These are phyloP conservation scores for Heliconius ethilla DNA, from an alignment of 2,888 invertebrate species.

Conservation along the genomic window DNA sequence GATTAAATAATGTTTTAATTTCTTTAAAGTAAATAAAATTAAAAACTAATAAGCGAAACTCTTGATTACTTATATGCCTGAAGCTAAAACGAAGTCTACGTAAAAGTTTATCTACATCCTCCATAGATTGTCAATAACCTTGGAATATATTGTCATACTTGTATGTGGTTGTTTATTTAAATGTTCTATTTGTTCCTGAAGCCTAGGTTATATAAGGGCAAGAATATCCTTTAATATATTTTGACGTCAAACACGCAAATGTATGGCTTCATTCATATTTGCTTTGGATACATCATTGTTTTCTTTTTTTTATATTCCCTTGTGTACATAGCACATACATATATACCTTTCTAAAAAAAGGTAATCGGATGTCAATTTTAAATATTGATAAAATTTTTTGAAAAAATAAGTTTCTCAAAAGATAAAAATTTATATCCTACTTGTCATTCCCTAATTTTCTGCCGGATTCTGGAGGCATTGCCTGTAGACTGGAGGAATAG, in stretches of 20 bases:
- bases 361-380: background rate
- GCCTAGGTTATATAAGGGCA: background rate
- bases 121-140: background rate
- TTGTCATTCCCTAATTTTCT: no score
- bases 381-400: background rate
- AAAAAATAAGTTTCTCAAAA: no score
- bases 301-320: background rate
- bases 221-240: background rate
- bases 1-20: no score
- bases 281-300: background rate
- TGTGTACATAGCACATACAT: background rate
- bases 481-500: no score
- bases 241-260: no score
- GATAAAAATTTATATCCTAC: no score
- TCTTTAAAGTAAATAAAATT: no score
- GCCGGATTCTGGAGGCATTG: no score
- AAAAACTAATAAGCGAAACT: no score
- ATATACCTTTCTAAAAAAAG: background rate
- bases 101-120: conserved; percentile 9
- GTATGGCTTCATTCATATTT: background rate
- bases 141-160: no score
- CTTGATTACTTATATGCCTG: no score
- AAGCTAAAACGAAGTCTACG: background rate
- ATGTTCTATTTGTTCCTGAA: conserved; percentile 19
- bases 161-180: background rate